Evolutionary conservation across 1,140 invertebrate genomes (phyloP).

Genomic region (Carposina sasakii): DNA sequence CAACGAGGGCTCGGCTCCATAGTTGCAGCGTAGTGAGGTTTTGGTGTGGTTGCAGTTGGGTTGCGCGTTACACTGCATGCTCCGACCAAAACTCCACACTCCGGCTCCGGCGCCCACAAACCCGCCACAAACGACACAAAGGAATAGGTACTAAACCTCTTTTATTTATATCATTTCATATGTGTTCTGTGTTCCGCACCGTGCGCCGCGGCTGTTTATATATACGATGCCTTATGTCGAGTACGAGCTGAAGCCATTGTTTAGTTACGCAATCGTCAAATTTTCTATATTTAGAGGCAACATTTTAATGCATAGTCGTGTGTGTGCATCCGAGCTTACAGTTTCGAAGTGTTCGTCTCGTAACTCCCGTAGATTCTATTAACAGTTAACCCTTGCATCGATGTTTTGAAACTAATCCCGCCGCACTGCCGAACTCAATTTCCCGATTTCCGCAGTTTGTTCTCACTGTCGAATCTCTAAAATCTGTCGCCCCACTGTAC

Average conservation of each 20-base stretch:
- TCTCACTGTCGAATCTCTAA: not conserved
- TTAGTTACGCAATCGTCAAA: slow-evolving; percentile 49
- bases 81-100: slow-evolving; percentile 69
- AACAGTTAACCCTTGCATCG: slow-evolving; percentile 56
- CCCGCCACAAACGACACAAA: slow-evolving; percentile 63
- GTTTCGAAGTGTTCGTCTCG: slow-evolving; percentile 41
- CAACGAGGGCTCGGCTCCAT: slow-evolving; percentile 7
- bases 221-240: slow-evolving; percentile 48
- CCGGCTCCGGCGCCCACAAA: slow-evolving; percentile 65
- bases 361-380: slow-evolving; percentile 41
- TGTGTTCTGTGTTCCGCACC: slow-evolving; percentile 68
- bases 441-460: not conserved
- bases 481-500: slow-evolving; percentile 41
- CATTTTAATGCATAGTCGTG: slow-evolving; percentile 67
- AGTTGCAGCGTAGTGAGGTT: slow-evolving; percentile 52
- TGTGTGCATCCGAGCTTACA: slow-evolving; percentile 55
- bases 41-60: slow-evolving; percentile 71
- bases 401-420: slow-evolving; percentile 16
- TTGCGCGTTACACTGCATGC: slow-evolving; percentile 72
- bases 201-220: slow-evolving; percentile 53
- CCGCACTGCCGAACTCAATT: not conserved
- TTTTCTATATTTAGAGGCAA: slow-evolving; percentile 50
- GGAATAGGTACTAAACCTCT: slow-evolving; percentile 69
- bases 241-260: slow-evolving; percentile 46
- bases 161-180: slow-evolving; percentile 64